A percentile compares a stretch with the other conserved stretches of the same genome.
phyloP scores from a whole-genome alignment of 2,113 vertebrate genomes.

The Urocolius indicus region DNA sequence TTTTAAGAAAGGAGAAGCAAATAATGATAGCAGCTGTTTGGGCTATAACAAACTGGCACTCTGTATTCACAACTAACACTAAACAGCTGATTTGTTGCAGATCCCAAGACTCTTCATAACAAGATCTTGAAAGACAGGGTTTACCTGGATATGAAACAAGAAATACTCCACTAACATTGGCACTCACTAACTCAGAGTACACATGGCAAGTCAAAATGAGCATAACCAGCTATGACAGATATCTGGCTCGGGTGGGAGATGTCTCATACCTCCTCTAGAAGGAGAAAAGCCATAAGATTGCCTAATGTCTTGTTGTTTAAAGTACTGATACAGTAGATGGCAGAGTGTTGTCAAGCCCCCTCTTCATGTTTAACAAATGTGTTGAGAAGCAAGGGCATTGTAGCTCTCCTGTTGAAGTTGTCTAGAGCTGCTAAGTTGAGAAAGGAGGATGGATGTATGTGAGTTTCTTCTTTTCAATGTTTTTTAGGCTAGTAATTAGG shows the following conservation, averaged over 20 bases:
- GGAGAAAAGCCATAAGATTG: background rate
- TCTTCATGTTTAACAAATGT: rapidly evolving
- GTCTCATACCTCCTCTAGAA: background rate
- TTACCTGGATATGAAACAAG: conserved; percentile 21
- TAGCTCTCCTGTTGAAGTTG: background rate
- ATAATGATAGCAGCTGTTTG: conserved; percentile 70
- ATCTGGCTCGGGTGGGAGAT: background rate
- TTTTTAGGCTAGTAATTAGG: background rate
- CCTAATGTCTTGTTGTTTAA: background rate
- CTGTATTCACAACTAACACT: background rate
- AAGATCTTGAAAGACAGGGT: background rate
- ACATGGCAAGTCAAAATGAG: background rate
- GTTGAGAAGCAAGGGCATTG: background rate
- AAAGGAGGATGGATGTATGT: background rate
- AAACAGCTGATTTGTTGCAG: conserved; percentile 50
- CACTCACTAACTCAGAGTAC: rapidly evolving
- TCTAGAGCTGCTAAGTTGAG: background rate
- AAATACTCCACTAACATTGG: background rate
- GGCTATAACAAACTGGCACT: conserved; percentile 63
- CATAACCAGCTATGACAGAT: background rate
- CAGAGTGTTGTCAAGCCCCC: background rate
- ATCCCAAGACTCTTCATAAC: conserved; percentile 14
- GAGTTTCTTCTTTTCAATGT: background rate
- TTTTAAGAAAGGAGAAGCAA: conserved; percentile 35
- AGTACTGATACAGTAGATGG: background rate